phyloP scores from a whole-genome alignment of 2,888 invertebrate species.

The Cephus pulcher region DNA sequence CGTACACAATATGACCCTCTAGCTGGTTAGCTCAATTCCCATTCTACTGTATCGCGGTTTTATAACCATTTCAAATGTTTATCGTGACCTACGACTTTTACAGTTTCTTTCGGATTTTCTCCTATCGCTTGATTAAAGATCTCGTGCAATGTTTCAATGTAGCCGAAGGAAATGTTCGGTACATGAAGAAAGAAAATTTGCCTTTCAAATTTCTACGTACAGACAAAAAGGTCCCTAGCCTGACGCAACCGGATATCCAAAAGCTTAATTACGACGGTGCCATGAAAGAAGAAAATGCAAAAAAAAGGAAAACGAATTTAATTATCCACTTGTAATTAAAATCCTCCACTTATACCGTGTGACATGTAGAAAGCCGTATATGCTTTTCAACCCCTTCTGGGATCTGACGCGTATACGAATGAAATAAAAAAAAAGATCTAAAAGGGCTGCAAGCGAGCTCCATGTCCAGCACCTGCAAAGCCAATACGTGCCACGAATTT shows the following conservation, averaged over 20 bases:
- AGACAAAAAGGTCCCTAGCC: background rate
- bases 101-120: background rate
- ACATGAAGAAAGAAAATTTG: background rate
- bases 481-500: background rate
- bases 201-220: background rate
- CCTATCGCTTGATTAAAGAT: background rate
- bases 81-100: background rate
- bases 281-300: background rate
- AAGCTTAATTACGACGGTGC: background rate
- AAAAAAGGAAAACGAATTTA: background rate
- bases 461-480: background rate
- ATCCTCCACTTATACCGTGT: background rate
- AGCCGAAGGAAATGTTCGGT: background rate
- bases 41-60: background rate
- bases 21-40: background rate
- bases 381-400: background rate
- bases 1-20: background rate
- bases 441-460: background rate
- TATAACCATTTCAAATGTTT: background rate
- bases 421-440: background rate
- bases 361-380: background rate
- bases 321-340: background rate
- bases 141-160: background rate
- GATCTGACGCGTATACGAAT: background rate
- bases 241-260: background rate